A percentile compares a stretch with the other conserved stretches of the same genome.
phyloP scores from a whole-genome alignment of 2,888 invertebrate genomes.

The Polietes domitor region DNA sequence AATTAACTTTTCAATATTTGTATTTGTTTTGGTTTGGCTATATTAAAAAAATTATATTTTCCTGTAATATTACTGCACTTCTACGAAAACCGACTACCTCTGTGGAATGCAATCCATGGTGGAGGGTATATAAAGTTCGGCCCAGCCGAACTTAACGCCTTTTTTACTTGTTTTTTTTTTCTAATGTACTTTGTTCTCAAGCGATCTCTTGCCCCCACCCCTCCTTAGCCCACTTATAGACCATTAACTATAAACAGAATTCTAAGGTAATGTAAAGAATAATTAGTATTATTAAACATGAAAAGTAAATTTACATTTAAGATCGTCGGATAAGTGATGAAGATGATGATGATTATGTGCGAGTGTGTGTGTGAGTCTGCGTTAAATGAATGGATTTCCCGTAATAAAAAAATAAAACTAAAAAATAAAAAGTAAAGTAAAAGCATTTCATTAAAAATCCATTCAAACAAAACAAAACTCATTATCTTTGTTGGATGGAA shows the following conservation, averaged over 20 bases:
- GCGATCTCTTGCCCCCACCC: too few species aligned
- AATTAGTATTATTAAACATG: constrained; percentile 42
- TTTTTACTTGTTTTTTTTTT: too few species aligned
- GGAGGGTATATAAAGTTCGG: too few species aligned
- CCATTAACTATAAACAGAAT: not conserved
- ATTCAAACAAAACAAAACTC: not conserved
- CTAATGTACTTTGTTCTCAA: not conserved
- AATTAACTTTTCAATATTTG: too few species aligned
- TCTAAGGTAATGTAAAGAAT: constrained; percentile 13
- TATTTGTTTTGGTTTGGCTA: too few species aligned
- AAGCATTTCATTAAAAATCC: constrained; percentile 44
- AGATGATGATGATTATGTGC: not conserved
- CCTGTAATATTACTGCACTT: too few species aligned
- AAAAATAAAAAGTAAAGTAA: constrained; percentile 50
- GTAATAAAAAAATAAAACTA: not conserved
- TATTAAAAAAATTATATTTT: too few species aligned
- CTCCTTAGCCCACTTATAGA: not conserved
- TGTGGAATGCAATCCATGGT: too few species aligned
- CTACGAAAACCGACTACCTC: too few species aligned
- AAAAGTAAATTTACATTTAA: constrained; percentile 42
- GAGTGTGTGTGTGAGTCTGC: not conserved
- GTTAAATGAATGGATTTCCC: constrained; percentile 4
- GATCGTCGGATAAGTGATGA: constrained; percentile 36
- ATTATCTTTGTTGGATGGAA: constrained; percentile 1
- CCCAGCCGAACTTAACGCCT: too few species aligned